Percentiles rank a stretch among this genome's conserved stretches.
Conservation (phyloP, 1,140 invertebrate species). For the Mya arenaria region DNA sequence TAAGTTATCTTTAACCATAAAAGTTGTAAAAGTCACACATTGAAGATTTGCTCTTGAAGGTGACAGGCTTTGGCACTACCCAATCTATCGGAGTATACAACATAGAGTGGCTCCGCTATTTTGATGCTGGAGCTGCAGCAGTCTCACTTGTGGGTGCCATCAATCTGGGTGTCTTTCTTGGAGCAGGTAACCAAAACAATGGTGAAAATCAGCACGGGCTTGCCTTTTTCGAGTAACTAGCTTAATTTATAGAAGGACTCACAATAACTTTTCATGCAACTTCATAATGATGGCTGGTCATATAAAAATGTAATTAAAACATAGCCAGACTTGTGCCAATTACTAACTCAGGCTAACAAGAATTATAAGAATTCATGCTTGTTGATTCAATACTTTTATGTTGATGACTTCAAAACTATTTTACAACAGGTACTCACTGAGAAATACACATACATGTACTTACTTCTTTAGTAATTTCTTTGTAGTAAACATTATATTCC, state of each 20-base stretch:
- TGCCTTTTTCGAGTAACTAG: neutral
- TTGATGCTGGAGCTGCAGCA: conserved; percentile 56
- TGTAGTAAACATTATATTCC: too few relatives aligned
- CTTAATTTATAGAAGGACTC: neutral
- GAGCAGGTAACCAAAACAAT: conserved; percentile 56
- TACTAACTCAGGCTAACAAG: neutral
- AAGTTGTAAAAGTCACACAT: too few relatives aligned
- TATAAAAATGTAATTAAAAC: neutral
- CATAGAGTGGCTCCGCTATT: conserved; percentile 65
- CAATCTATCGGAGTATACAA: conserved; percentile 69
- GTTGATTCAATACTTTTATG: too few relatives aligned
- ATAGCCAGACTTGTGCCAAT: neutral
- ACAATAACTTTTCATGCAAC: neutral
- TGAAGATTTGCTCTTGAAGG: too few relatives aligned
- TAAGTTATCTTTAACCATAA: too few relatives aligned
- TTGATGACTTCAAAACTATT: too few relatives aligned
- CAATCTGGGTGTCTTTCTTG: conserved; percentile 65
- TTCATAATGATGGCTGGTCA: neutral
- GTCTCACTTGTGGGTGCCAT: conserved; percentile 64
- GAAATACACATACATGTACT: too few relatives aligned
- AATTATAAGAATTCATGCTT: neutral
- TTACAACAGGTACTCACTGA: too few relatives aligned
- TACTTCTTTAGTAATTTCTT: too few relatives aligned
- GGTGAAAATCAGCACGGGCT: neutral
- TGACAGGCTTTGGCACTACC: conserved; percentile 63